Conservation (phyloP, 2,888 invertebrate species). For the Habrosyne pyritoides region DNA sequence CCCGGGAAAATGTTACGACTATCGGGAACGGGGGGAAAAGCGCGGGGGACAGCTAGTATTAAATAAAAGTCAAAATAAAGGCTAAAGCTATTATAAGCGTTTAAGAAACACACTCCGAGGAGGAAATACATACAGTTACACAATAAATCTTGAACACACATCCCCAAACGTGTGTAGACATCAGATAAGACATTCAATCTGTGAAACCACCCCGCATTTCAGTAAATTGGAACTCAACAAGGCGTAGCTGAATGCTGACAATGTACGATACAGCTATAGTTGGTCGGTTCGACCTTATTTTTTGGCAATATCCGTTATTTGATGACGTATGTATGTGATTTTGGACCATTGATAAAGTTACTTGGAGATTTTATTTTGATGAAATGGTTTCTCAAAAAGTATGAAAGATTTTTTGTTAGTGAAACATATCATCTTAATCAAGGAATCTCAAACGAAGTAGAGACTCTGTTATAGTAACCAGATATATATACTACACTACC, state of each 20-base stretch:
- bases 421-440: too few relatives aligned
- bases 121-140: neutral
- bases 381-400: too few relatives aligned
- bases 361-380: too few relatives aligned
- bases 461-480: too few relatives aligned
- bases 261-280: neutral
- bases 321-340: neutral
- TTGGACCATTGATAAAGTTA: neutral
- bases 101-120: neutral
- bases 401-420: too few relatives aligned
- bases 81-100: neutral
- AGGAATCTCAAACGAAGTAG: too few relatives aligned
- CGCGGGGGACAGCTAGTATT: too few relatives aligned
- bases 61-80: neutral
- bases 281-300: neutral
- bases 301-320: neutral
- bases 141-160: neutral
- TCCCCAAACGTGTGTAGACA: neutral
- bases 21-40: too few relatives aligned
- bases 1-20: too few relatives aligned
- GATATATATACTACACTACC: too few relatives aligned
- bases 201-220: neutral
- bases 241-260: neutral
- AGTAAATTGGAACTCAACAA: slow-evolving; percentile 1
- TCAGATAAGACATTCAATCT: slow-evolving; percentile 1